These are phyloP conservation scores for Drosophila cognata DNA, from an alignment of 2,888 invertebrate species.

Conservation along the genomic window DNA sequence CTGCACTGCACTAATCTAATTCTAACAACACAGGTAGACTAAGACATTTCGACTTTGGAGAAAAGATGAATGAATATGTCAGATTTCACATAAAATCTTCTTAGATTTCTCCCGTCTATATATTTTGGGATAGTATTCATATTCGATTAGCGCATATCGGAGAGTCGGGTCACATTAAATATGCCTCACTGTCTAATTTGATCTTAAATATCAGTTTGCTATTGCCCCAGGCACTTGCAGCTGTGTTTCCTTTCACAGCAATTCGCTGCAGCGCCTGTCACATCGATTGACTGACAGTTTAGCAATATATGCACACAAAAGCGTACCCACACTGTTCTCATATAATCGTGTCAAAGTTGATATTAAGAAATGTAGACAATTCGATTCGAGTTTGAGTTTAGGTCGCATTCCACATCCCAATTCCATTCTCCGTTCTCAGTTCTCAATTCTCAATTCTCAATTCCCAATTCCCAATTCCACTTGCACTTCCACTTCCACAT, in stretches of 20 bases:
- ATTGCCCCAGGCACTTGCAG: constrained; percentile 24
- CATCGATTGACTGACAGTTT: constrained; percentile 40
- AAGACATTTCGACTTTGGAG: neutral
- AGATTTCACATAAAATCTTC: neutral
- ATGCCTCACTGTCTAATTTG: neutral
- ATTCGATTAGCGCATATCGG: constrained; percentile 3
- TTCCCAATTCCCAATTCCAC: neutral
- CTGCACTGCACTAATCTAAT: neutral
- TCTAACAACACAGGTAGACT: neutral
- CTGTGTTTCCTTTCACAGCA: constrained; percentile 14
- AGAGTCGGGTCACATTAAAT: neutral
- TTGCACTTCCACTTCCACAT: constrained; percentile 17
- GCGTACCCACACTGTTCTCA: constrained; percentile 15
- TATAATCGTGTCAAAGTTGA: constrained; percentile 21
- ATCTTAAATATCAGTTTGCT: neutral
- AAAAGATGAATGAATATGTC: neutral
- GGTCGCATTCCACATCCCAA: constrained; percentile 17
- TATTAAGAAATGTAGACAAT: constrained; percentile 18
- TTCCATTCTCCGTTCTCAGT: neutral
- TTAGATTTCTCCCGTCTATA: neutral
- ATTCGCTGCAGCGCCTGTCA: constrained; percentile 26
- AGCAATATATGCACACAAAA: constrained; percentile 8
- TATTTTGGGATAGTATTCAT: neutral
- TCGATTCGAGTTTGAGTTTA: constrained; percentile 6
- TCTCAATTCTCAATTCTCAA: neutral